Evolutionary conservation across 2,888 invertebrate species (phyloP).

Genomic region (Cephus nigrinus): DNA sequence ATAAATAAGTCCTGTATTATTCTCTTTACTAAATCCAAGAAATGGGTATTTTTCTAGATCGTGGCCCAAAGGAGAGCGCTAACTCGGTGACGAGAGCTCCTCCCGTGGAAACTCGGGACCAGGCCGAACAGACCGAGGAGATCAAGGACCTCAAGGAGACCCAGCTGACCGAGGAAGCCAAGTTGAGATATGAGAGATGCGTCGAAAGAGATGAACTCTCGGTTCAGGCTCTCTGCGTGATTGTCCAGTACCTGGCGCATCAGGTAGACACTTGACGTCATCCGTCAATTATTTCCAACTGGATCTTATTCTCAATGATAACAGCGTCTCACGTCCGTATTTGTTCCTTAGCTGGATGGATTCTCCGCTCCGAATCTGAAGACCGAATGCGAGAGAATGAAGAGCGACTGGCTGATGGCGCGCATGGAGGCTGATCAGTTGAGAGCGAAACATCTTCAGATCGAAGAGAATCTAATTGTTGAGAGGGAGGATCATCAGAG

Average conservation of each 20-base stretch:
- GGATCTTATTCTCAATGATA: background rate
- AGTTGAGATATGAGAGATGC: constrained; percentile 39
- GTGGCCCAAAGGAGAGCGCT: constrained; percentile 16
- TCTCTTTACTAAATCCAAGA: background rate
- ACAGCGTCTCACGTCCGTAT: constrained; percentile 4
- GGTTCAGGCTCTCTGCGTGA: constrained; percentile 85
- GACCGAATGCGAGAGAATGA: constrained; percentile 68
- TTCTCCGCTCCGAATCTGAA: constrained; percentile 70
- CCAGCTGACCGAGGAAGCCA: background rate
- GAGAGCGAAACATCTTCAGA: constrained; percentile 55
- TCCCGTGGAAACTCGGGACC: constrained; percentile 63
- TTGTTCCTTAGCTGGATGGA: constrained; percentile 70
- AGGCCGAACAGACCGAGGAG: constrained; percentile 61
- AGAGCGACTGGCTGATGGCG: constrained; percentile 65
- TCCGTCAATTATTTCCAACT: background rate
- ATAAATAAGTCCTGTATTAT: background rate
- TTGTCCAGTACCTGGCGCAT: constrained; percentile 84
- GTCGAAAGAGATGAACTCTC: constrained; percentile 72
- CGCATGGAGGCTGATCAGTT: constrained; percentile 68
- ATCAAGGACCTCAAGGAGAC: background rate
- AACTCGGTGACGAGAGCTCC: constrained; percentile 10
- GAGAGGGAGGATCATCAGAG: constrained; percentile 61
- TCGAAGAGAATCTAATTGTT: constrained; percentile 61
- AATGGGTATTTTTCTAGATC: constrained; percentile 23
- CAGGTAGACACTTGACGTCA: constrained; percentile 60